phyloP scores from a whole-genome alignment of 2,888 invertebrate species.

The Osmoderma eremita region DNA sequence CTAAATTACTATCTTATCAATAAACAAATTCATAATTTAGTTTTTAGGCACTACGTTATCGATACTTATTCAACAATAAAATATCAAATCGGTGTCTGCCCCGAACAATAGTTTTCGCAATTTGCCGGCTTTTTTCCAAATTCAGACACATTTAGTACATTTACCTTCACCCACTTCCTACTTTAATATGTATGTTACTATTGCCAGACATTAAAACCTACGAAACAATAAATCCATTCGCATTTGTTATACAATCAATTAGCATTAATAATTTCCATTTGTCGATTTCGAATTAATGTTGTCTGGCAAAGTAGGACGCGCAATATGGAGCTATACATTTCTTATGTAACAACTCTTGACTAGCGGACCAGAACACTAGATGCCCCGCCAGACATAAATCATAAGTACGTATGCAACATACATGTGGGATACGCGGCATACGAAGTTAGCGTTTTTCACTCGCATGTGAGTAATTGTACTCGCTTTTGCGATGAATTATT shows the following conservation, averaged over 20 bases:
- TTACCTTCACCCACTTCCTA: constrained; percentile 25
- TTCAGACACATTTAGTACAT: not conserved
- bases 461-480: constrained; percentile 21
- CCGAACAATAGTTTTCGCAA: too few species aligned
- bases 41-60: too few species aligned
- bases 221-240: constrained; percentile 22
- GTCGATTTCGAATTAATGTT: constrained; percentile 33
- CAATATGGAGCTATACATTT: constrained; percentile 14
- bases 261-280: constrained; percentile 26
- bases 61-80: too few species aligned
- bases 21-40: too few species aligned
- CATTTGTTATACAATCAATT: constrained; percentile 26
- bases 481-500: constrained; percentile 30
- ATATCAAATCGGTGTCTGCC: too few species aligned
- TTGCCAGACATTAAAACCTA: constrained; percentile 14
- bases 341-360: constrained; percentile 25
- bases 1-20: too few species aligned
- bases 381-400: constrained; percentile 29
- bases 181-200: constrained; percentile 4
- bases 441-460: constrained; percentile 23
- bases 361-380: constrained; percentile 31
- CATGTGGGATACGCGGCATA: not conserved
- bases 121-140: too few species aligned
- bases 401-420: constrained; percentile 1
- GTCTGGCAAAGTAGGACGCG: constrained; percentile 30